Base-by-base conservation (phyloP, 92 coral and sea anemone species). In the Parazoanthus swiftii region DNA sequence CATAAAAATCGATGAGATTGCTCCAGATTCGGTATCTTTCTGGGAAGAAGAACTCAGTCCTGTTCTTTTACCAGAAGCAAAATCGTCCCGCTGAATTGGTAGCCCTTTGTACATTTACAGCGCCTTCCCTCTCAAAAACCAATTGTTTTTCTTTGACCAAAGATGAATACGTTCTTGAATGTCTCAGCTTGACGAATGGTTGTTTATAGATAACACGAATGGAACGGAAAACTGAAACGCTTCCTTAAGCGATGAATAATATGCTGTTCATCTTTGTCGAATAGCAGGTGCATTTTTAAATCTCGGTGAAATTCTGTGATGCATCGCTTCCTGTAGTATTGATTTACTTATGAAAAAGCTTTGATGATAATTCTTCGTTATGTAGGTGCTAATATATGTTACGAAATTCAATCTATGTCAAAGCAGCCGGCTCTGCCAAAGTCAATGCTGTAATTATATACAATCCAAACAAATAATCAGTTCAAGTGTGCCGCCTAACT, bases 361-460 rank as follows among this genome's bases (percentile, higher is more conserved):
- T 63, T 63, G 70, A 63, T 63, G 8, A 20, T 0, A n/a, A 63
- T 63, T 63, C 43, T 74, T 74, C 46, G 13, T 36, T 37, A 13
- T 37, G 25, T 14, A 74, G 78, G 78, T 74, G 78, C 43, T 74
- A 74, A 74, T 74, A 74, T 74, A 33, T 39, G 78, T 13, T 36
- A 37, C 23, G 7, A 74, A 39, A 74, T 74, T 74, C 23, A 74
- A 74, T 74, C 78, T 74, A 35, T 74, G 8, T 74, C 78, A 74
- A 74, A 63, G 70, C 4, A 18, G 70, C 70, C 70, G 70, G 70
- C 21, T 0, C 21, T 63, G 0, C 70, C 70, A 1, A 63, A 63
- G 70, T 63, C 70, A 63, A 63, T 23, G 8, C 26, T 3, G 1
- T 63, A 63, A 63, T 63, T 63, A 63, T 63, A 63, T 63, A 26